Evolutionary conservation across 2,888 invertebrate species (phyloP), one percentile per base, ranked within the genome.

Genomic region (Ochlodes sylvanus): DNA sequence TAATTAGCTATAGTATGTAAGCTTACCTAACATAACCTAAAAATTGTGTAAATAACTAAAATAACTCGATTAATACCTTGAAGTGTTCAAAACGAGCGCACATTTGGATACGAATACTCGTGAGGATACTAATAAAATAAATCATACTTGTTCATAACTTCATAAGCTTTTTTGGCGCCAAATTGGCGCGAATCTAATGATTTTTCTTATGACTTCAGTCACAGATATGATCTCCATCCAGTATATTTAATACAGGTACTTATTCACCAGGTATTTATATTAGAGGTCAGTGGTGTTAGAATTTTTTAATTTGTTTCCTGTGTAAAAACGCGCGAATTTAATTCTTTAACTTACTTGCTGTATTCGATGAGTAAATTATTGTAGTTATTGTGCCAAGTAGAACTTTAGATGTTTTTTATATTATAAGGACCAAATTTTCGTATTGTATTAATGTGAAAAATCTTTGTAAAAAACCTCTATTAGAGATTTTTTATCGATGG

Each of bases 371-470:
- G 50, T 66, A 57, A 21, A 47, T 17, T 58, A 34, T 60, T 47
- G 47, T 68, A 68, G 44, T 47, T 66, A 68, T 54, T 42, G 70
- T 70, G 70, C 70, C 70, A 70, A 70, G 50, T 65, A 64, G 50
- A 38, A 57, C 12, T 57, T 42, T 64, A 64, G 64, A 57, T 19
- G 32, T 64, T 64, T 52, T 63, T 64, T 64, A 34, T 57, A 64
- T 47, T 64, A 34, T 47, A 61, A 61, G 32, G 61, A 61, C 61
- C 61, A 61, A 61, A 44, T 50, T 60, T 61, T 61, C 44, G 15
- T 44, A 60, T 56, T 63, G 7, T 5, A 41, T 38, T 60, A 44
- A 47, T 38, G 10, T 38, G 12, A 62, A 52, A 44, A 15, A 15
- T 15, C 14, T 17, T 38, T 12, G 1, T 38, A 38, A 38, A 38